Evolutionary conservation across 2,113 vertebrate genomes (phyloP).

Genomic region (Thamnaconus septentrionalis): DNA sequence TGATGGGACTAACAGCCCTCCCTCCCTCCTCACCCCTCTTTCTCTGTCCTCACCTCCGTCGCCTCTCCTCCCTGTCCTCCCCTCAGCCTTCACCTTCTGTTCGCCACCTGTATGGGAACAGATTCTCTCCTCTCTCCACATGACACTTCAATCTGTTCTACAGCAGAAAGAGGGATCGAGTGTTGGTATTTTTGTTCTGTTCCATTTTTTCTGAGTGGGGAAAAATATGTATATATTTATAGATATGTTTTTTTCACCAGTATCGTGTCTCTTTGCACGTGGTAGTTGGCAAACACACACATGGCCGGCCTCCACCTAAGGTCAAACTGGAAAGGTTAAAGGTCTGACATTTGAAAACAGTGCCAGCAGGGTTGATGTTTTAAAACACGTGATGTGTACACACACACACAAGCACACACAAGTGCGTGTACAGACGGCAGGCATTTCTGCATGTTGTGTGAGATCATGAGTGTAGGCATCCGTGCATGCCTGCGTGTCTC

Average conservation of each 20-base stretch:
- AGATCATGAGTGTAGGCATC: background rate
- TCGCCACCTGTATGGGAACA: constrained; percentile 73
- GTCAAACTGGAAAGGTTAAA: constrained; percentile 72
- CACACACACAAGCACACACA: constrained; percentile 1
- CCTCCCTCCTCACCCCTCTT: constrained; percentile 25
- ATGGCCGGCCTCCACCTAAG: constrained; percentile 50
- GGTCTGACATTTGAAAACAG: constrained; percentile 73
- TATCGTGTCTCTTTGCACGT: constrained; percentile 27
- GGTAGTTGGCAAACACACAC: constrained; percentile 27
- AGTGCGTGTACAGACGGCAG: background rate
- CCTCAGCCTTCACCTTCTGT: constrained; percentile 73
- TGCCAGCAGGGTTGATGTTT: constrained; percentile 51
- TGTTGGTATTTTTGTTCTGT: constrained; percentile 40
- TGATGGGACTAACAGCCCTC: constrained; percentile 63
- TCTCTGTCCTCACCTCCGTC: constrained; percentile 36
- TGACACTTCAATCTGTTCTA: constrained; percentile 71
- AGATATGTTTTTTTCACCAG: constrained; percentile 21
- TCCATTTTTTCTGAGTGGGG: background rate
- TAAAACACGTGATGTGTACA: constrained; percentile 28
- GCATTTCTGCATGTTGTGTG: constrained; percentile 24
- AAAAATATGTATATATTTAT: background rate
- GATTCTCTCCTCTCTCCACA: constrained; percentile 64
- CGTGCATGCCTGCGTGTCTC: constrained; percentile 9
- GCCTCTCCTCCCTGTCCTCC: constrained; percentile 48
- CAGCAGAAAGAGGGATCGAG: constrained; percentile 41